Conservation (phyloP, 1,140 invertebrate species). For the Melanaphis sacchari region DNA sequence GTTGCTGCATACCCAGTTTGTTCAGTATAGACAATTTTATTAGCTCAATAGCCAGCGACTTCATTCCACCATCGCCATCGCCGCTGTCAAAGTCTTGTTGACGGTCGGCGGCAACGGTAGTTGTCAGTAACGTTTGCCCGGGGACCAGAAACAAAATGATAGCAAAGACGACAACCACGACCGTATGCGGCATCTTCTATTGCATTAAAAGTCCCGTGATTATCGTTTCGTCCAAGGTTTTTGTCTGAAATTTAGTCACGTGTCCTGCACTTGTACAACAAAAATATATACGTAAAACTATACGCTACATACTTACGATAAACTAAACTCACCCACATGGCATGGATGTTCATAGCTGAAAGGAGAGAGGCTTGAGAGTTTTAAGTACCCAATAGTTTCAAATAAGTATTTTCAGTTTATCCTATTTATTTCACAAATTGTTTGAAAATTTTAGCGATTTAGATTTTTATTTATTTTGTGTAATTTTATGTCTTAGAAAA, state of each 20-base stretch:
- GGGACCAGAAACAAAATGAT: not conserved
- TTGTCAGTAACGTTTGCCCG: not conserved
- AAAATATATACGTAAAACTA: not conserved
- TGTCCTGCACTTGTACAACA: not conserved
- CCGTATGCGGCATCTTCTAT: not conserved
- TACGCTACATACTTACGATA: no score
- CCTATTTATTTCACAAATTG: no score
- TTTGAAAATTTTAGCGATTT: no score
- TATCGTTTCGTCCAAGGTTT: not conserved
- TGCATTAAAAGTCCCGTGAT: not conserved
- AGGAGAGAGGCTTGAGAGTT: no score
- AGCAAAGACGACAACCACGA: not conserved
- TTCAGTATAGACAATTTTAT: constrained; percentile 60
- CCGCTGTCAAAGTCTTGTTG: not conserved
- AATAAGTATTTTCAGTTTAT: no score
- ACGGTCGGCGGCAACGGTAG: not conserved
- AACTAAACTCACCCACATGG: no score
- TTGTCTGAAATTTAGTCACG: not conserved
- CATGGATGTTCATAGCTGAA: no score
- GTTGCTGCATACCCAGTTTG: constrained; percentile 59
- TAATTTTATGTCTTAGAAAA: no score
- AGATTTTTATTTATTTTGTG: no score
- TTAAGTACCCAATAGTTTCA: no score
- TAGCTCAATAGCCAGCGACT: constrained; percentile 51
- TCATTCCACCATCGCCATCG: not conserved